Evolutionary conservation across 1,140 invertebrate species (phyloP).

Genomic region (Camponotus vicinus): DNA sequence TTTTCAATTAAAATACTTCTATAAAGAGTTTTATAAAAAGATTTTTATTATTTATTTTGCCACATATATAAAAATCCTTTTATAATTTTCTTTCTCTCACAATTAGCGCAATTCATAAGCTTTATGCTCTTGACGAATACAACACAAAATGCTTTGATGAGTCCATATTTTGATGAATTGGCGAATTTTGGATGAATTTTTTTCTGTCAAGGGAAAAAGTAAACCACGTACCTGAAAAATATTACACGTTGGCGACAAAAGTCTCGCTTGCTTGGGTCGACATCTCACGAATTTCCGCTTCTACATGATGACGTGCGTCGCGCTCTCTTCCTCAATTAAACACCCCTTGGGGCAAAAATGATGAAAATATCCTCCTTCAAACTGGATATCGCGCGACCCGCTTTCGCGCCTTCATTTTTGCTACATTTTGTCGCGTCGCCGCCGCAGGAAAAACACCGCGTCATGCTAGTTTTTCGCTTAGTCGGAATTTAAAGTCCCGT

Average conservation of each 20-base stretch:
- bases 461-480: conserved; percentile 14
- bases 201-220: background rate
- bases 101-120: background rate
- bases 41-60: too few species aligned
- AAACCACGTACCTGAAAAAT: conserved; percentile 41
- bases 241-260: background rate
- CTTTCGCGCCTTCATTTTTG: conserved; percentile 12
- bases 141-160: background rate
- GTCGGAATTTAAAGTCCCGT: conserved; percentile 45
- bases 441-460: conserved; percentile 5
- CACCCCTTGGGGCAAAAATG: background rate
- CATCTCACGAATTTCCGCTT: background rate
- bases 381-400: conserved; percentile 37
- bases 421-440: conserved; percentile 23
- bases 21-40: too few species aligned
- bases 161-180: background rate
- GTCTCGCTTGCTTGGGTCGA: background rate
- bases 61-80: background rate
- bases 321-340: conserved; percentile 21
- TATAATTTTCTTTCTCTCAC: background rate
- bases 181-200: background rate
- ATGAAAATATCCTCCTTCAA: conserved; percentile 17
- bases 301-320: conserved; percentile 7
- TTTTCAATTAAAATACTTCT: too few species aligned
- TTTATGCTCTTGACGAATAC: background rate